A percentile compares a stretch with the other conserved stretches of the same genome.
These are phyloP conservation scores for Spea hammondii DNA, from an alignment of 2,797 vertebrate genomes.

Conservation along the genomic window DNA sequence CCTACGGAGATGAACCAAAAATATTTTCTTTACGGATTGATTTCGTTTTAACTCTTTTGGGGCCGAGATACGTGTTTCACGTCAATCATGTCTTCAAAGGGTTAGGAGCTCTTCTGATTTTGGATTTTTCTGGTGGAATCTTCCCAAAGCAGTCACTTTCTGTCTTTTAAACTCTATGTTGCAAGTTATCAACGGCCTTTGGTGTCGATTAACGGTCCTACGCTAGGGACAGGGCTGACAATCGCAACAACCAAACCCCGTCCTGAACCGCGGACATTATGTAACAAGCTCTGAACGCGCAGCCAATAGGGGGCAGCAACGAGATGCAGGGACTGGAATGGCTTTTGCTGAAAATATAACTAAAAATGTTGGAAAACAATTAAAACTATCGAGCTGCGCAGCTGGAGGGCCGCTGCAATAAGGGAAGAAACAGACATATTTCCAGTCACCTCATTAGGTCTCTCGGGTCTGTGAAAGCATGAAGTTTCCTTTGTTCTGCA, in stretches of 20 bases:
- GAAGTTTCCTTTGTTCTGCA: background rate
- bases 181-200: too few relatives aligned
- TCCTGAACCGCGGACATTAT: background rate
- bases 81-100: too few relatives aligned
- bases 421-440: background rate
- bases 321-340: background rate
- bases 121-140: too few relatives aligned
- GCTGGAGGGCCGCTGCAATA: conserved; percentile 2
- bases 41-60: too few relatives aligned
- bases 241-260: too few relatives aligned
- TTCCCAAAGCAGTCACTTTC: too few relatives aligned
- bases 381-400: conserved; percentile 16
- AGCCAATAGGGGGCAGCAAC: conserved; percentile 39
- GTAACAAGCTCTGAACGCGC: background rate
- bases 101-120: too few relatives aligned
- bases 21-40: background rate
- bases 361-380: conserved; percentile 12
- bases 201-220: too few relatives aligned
- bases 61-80: too few relatives aligned
- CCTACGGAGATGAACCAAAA: background rate
- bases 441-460: conserved; percentile 7
- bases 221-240: too few relatives aligned
- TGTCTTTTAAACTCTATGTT: too few relatives aligned
- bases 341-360: background rate
- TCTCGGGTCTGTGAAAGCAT: background rate